Base-by-base conservation (phyloP, 2,888 invertebrate genomes). In the Calliopum simillimum region DNA sequence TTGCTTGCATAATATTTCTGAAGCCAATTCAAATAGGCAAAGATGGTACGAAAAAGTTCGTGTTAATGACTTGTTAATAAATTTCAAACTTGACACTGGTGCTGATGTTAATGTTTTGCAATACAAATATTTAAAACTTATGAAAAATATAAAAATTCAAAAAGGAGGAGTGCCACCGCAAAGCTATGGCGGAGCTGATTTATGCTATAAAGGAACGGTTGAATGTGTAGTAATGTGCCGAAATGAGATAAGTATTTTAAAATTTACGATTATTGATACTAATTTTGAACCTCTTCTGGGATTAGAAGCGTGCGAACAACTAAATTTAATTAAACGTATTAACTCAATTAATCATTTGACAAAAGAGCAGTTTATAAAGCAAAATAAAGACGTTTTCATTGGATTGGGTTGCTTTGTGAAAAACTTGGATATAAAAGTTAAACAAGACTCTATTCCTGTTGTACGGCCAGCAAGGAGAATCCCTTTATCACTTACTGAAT, bases 391-490 rank as follows among this genome's bases (percentile, higher is more conserved):
- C 13, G 41, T 74, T 55, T 76, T 76, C 71, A 49, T 75, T 49
- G 73, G 71, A 43, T 64, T 72, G 46, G 68, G 69, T 1, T 71
- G 71, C 55, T 74, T 75, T 66, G 68, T 71, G 51, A 23, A 70
- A 64, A 55, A 74, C 64, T 12, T 73, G 14, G 68, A 75, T 2
- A 73, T 75, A 2, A 72, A 74, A 63, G 51, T 73, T 41, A 74
- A 69, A 62, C 19, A 56, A n/a, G 21, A 68, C 25, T 70, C 69
- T 3, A 55, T 43, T n/a, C 67, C 68, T 53, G 68, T 70, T 11
- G 69, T 75, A 1, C 74, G 73, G 44, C 70, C 75, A 11, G 71
- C 70, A 23, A 64, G 75, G 41, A 63, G 71, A 66, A 71, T 73
- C 41, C 71, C 73, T n/a, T 51, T 74, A 21, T 69, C 69, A 23